These are phyloP conservation scores for Pyrrhia umbra DNA, from an alignment of 2,888 invertebrate genomes.

Conservation along the genomic window DNA sequence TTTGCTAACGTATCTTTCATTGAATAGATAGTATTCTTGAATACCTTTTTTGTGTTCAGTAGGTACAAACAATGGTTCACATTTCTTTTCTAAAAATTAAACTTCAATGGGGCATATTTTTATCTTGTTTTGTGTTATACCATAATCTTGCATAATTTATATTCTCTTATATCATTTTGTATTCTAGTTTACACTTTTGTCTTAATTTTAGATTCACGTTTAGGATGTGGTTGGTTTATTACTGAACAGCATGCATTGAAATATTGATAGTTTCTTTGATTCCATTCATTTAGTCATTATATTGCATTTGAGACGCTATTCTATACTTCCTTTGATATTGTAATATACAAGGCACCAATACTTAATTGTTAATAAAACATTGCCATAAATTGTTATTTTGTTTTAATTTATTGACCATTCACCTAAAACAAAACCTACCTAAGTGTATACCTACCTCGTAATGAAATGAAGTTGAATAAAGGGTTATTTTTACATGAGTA, in stretches of 20 bases:
- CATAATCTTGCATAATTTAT: neutral
- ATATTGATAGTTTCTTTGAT: constrained; percentile 46
- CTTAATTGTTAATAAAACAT: constrained; percentile 81
- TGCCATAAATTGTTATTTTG: constrained; percentile 40
- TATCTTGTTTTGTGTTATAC: neutral
- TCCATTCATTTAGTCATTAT: constrained; percentile 49
- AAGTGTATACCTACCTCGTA: neutral
- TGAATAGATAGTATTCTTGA: neutral
- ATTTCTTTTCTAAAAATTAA: neutral
- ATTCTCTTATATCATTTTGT: neutral
- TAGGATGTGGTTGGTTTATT: too few species aligned
- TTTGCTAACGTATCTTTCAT: constrained; percentile 4
- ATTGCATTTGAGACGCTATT: constrained; percentile 57
- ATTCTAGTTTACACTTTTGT: constrained; percentile 44
- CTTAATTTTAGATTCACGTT: too few species aligned
- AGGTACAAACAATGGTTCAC: neutral
- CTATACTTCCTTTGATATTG: constrained; percentile 58
- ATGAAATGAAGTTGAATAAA: too few species aligned
- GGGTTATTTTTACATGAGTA: too few species aligned
- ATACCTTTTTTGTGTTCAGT: constrained; percentile 5
- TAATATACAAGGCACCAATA: constrained; percentile 77
- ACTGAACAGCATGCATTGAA: constrained; percentile 57
- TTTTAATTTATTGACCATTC: constrained; percentile 25
- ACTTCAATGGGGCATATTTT: neutral
- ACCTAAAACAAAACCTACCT: neutral